phyloP scores from a whole-genome alignment of 2,797 vertebrate genomes.

The Eutrigla gurnardus region DNA sequence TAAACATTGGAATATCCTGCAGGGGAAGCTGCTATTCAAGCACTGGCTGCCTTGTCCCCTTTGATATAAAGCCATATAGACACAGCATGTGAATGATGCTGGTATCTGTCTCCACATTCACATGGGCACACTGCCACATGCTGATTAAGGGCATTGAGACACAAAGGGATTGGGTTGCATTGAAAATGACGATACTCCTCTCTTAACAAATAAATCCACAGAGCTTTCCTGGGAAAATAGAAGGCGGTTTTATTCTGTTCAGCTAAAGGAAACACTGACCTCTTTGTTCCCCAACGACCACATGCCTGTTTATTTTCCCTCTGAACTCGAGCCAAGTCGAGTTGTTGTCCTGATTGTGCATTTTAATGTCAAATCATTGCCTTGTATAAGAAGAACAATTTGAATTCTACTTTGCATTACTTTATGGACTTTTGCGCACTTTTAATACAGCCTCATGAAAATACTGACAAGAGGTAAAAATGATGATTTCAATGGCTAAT shows the following conservation, averaged over 20 bases:
- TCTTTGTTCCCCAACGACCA: constrained; percentile 56
- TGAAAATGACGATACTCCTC: constrained; percentile 51
- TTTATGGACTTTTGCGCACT: neutral
- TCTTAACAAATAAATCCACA: constrained; percentile 40
- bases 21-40: neutral
- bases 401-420: neutral
- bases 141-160: constrained; percentile 38
- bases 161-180: constrained; percentile 48
- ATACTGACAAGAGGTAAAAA: neutral
- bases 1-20: neutral
- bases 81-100: neutral
- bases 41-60: neutral
- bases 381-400: constrained; percentile 23
- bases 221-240: constrained; percentile 53
- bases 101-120: constrained; percentile 28
- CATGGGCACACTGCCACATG: constrained; percentile 48
- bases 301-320: constrained; percentile 10
- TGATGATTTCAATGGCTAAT: neutral
- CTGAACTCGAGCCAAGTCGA: constrained; percentile 49
- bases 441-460: neutral
- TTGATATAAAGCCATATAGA: no score
- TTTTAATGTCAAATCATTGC: constrained; percentile 6
- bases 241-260: constrained; percentile 35
- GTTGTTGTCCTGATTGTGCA: constrained; percentile 31
- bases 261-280: constrained; percentile 51